Conservation (phyloP, 2,888 invertebrate genomes). For the Taphrorychus bicolor region DNA sequence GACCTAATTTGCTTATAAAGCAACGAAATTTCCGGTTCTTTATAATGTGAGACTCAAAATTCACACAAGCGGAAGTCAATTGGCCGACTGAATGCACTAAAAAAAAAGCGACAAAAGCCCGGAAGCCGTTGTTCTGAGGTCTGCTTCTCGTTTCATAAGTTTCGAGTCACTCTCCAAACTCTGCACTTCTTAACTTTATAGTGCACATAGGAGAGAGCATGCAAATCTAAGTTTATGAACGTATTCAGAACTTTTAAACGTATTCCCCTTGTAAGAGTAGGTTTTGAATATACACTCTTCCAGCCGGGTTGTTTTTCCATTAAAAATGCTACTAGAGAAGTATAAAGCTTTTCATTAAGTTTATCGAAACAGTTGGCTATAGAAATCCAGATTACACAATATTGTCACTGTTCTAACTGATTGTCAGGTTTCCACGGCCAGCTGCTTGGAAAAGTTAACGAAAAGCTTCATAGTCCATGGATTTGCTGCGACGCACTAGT, state of each 20-base stretch:
- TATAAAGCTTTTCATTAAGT: no score
- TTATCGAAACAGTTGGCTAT: no score
- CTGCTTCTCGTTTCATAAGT: slow-evolving; percentile 9
- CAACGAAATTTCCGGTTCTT: not conserved
- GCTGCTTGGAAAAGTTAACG: no score
- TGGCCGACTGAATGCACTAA: not conserved
- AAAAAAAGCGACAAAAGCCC: not conserved
- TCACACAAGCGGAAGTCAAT: not conserved
- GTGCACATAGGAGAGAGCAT: slow-evolving; percentile 1
- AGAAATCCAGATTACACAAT: no score
- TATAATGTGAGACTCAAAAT: not conserved
- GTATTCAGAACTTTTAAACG: slow-evolving; percentile 1
- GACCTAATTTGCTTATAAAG: not conserved
- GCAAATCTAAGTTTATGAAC: slow-evolving; percentile 13
- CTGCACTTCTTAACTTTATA: slow-evolving; percentile 11
- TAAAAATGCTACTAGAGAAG: not conserved
- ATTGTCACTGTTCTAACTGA: no score
- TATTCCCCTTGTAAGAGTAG: slow-evolving; percentile 1
- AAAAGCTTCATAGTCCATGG: not conserved
- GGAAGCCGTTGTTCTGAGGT: not conserved
- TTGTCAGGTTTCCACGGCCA: no score
- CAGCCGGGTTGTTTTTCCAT: not conserved
- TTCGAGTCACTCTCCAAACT: slow-evolving; percentile 11
- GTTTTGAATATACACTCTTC: not conserved
- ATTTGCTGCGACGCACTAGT: not conserved